phyloP scores from a whole-genome alignment of 2,113 vertebrate genomes.

The Bufo gargarizans region DNA sequence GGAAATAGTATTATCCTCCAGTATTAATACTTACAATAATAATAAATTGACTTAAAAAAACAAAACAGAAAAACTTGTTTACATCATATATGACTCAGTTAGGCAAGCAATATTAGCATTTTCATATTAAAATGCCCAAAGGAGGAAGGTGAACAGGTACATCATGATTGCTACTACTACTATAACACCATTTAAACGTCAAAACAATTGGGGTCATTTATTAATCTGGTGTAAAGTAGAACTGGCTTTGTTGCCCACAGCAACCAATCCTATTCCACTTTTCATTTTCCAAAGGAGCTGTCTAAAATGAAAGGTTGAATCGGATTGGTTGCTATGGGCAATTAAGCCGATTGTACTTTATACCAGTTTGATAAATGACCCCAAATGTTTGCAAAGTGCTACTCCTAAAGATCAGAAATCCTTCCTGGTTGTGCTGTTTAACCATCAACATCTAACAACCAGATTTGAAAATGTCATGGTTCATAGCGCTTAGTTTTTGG shows the following conservation, averaged over 20 bases:
- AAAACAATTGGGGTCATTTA: neutral
- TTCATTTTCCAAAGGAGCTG: no score
- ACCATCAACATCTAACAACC: neutral
- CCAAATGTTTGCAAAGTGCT: neutral
- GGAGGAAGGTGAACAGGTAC: neutral
- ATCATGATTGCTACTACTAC: neutral
- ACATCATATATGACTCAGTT: neutral
- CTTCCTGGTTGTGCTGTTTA: neutral
- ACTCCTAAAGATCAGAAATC: neutral
- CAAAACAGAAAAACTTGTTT: conserved; percentile 20
- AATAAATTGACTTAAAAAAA: conserved; percentile 7
- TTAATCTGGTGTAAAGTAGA: no score
- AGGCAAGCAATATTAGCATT: neutral
- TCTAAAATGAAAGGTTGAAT: no score
- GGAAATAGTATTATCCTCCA: neutral
- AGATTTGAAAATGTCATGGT: neutral
- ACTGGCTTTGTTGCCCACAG: no score
- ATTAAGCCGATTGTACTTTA: no score
- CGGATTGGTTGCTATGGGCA: no score
- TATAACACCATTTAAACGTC: neutral
- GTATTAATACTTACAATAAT: conserved; percentile 9
- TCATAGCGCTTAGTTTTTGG: neutral
- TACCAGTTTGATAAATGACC: no score
- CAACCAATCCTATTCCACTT: no score
- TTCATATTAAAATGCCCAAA: neutral